Evolutionary conservation across 2,113 vertebrate species (phyloP), one percentile per base, ranked within the genome.

Genomic region (Illadopsis cleaveri): DNA sequence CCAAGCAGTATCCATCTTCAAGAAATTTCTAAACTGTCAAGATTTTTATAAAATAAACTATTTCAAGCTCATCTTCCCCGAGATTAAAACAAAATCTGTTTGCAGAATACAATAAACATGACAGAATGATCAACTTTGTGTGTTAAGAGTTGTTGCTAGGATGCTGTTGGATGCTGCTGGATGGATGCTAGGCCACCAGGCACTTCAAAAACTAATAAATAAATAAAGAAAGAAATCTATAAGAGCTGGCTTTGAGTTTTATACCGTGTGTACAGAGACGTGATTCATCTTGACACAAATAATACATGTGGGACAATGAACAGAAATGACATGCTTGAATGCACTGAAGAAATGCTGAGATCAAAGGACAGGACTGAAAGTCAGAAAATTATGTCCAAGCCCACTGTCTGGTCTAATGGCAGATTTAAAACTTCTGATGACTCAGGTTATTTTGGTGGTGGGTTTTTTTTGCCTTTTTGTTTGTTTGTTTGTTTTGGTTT

Each of bases 51-150:
- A 93, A 93, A 88, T 47, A 65, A 77, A 56, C 13, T 81, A 62
- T 83, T 96, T 81, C 62, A 95, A 83, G 47, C 64, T 79, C 28
- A 28, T 44, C 48, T 92, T 90, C 53, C 71, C 31, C 2, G 28
- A 75, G 68, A 90, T 71, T 50, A 81, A 92, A 91, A 82, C 24
- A 17, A 89, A 82, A 82, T 83, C 71, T 91, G 37, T 83, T 95
- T 75, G 62, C 9, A 68, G 65, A 75, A 35, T 37, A 68, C 68
- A 75, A 75, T 71, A 51, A 89, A 65, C 28, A 20, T 40, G 69
- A 90, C 66, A 92, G 88, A 94, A 81, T 35, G 9, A 93, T 86
- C 82, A 95, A 20, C 64, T 88, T 58, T 4, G 8, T 68, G 44
- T 48, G 72, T 68, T 1, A 28, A 58, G 56, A 54, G 44, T n/a